A percentile compares a stretch with the other conserved stretches of the same genome.
These are phyloP conservation scores for Dendrolimus punctatus DNA, from an alignment of 1,140 invertebrate species.

Conservation along the genomic window DNA sequence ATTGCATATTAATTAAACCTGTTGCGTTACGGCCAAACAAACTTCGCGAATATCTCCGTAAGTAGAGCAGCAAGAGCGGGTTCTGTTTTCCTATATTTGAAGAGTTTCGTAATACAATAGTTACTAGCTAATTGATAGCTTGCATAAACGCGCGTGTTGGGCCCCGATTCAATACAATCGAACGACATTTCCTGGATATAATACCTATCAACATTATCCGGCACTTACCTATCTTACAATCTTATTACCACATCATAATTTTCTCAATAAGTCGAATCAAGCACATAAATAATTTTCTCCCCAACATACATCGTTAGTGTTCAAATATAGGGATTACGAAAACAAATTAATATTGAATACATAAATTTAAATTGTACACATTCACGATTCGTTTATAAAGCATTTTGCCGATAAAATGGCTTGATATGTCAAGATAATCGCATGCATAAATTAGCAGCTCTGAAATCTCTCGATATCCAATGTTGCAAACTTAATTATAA, in stretches of 20 bases:
- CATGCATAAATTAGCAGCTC: too few species aligned
- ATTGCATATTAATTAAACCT: slow-evolving; percentile 17
- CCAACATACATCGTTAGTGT: too few species aligned
- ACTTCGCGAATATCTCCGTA: slow-evolving; percentile 21
- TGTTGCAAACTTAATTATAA: too few species aligned
- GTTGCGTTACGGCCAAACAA: slow-evolving; percentile 20
- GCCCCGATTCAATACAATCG: slow-evolving; percentile 38
- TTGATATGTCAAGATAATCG: too few species aligned
- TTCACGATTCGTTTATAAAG: too few species aligned
- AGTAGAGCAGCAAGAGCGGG: slow-evolving; percentile 23
- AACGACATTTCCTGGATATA: slow-evolving; percentile 51
- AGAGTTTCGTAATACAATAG: slow-evolving; percentile 50
- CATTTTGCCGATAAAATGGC: too few species aligned
- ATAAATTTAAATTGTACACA: too few species aligned
- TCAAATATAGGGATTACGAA: too few species aligned
- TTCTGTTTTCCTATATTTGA: slow-evolving; percentile 30
- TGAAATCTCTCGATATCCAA: too few species aligned
- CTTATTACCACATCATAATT: slow-evolving; percentile 29
- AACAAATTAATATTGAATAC: too few species aligned
- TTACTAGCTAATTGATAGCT: slow-evolving; percentile 60
- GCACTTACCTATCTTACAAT: slow-evolving; percentile 9
- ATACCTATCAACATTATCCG: slow-evolving; percentile 38
- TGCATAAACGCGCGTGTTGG: slow-evolving; percentile 56
- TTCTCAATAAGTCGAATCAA: slow-evolving; percentile 34
- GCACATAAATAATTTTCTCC: slow-evolving; percentile 13